These are phyloP conservation scores for Synchiropus splendidus DNA, from an alignment of 2,113 vertebrate species.

Conservation along the genomic window DNA sequence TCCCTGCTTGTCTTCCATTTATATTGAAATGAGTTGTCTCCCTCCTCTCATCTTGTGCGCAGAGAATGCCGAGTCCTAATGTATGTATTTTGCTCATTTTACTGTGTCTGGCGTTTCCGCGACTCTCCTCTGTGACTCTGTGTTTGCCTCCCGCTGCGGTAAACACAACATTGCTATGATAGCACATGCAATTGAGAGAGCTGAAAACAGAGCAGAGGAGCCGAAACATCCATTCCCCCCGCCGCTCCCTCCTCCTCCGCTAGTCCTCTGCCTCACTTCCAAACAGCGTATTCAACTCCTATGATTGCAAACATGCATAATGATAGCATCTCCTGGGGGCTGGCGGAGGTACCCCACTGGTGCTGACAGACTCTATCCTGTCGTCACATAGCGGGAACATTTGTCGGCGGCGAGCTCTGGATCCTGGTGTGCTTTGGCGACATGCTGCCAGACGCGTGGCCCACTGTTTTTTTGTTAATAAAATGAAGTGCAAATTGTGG, in stretches of 20 bases:
- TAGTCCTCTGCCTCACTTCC: conserved; percentile 65
- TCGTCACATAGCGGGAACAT: conserved; percentile 72
- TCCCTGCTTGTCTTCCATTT: conserved; percentile 69
- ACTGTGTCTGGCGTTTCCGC: conserved; percentile 61
- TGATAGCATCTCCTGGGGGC: conserved; percentile 82
- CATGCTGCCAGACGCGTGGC: conserved; percentile 63
- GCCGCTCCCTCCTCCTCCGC: conserved; percentile 18
- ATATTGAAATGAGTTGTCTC: conserved; percentile 73
- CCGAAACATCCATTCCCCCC: conserved; percentile 51
- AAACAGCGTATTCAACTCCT: conserved; percentile 72
- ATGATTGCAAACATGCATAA: conserved; percentile 79
- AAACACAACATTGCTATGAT: conserved; percentile 70
- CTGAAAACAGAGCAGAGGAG: conserved; percentile 56
- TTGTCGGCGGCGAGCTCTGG: conserved; percentile 34
- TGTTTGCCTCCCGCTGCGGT: conserved; percentile 69
- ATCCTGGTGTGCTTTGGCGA: conserved; percentile 52
- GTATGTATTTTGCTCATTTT: conserved; percentile 74
- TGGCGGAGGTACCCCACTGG: conserved; percentile 63
- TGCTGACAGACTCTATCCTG: conserved; percentile 63
- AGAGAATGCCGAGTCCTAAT: conserved; percentile 65
- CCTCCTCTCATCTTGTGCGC: conserved; percentile 43
- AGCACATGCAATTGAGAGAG: conserved; percentile 67
- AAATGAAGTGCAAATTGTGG: conserved; percentile 80
- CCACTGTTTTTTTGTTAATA: conserved; percentile 71
- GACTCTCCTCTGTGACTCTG: conserved; percentile 54